Evolutionary conservation across 1,140 invertebrate species (phyloP).

Genomic region (Ceratitis capitata): DNA sequence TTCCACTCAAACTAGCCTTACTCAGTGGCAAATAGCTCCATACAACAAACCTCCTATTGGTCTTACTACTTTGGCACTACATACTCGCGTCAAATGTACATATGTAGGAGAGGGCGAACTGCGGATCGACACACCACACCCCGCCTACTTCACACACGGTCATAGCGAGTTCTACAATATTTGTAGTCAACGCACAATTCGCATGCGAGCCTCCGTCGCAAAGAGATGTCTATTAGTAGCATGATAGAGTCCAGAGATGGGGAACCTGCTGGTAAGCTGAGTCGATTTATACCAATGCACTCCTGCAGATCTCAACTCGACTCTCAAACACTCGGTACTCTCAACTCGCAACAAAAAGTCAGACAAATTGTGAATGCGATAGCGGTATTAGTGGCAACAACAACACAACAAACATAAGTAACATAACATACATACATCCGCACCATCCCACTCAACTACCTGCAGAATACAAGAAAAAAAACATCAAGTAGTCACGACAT

Average conservation of each 20-base stretch:
- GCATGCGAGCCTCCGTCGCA: not conserved
- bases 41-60: constrained; percentile 2
- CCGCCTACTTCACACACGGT: not conserved
- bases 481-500: not conserved
- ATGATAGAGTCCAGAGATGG: too few relatives aligned
- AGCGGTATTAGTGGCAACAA: too few relatives aligned
- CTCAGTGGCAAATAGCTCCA: not conserved
- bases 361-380: too few relatives aligned
- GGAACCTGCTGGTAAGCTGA: not conserved
- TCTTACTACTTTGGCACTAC: too few relatives aligned
- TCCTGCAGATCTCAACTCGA: not conserved
- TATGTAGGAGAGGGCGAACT: not conserved
- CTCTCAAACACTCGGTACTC: not conserved
- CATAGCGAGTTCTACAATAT: not conserved
- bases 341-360: not conserved
- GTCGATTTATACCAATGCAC: not conserved
- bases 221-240: not conserved
- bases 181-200: constrained; percentile 12
- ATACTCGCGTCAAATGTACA: too few relatives aligned
- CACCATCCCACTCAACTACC: not conserved
- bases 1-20: constrained; percentile 12
- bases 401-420: too few relatives aligned
- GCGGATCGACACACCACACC: not conserved
- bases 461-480: constrained; percentile 19
- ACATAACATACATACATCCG: not conserved